phyloP scores from a whole-genome alignment of 2,888 invertebrate genomes.

The Pomacea canaliculata region DNA sequence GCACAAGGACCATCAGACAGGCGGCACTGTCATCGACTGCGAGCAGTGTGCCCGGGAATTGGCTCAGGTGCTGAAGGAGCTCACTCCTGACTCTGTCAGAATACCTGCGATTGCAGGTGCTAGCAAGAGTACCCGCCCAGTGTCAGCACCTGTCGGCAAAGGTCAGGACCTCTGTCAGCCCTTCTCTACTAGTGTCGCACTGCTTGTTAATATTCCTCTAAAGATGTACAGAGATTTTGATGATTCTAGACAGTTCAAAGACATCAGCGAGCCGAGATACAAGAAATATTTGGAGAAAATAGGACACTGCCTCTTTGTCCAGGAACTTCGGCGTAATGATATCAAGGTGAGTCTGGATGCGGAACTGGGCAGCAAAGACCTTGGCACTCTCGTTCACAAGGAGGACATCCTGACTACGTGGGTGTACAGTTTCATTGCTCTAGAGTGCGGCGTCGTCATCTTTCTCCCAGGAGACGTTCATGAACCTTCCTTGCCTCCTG shows the following conservation, averaged over 20 bases:
- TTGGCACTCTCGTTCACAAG: background rate
- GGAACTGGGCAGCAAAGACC: background rate
- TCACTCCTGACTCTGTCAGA: background rate
- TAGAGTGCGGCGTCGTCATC: conserved; percentile 9
- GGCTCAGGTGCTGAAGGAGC: background rate
- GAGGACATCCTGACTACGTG: background rate
- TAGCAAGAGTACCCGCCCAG: background rate
- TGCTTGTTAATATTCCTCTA: conserved; percentile 13
- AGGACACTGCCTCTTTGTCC: background rate
- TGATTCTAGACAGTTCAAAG: background rate
- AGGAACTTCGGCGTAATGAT: background rate
- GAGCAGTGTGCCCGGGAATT: background rate
- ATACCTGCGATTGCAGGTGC: too few species aligned
- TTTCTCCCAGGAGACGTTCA: conserved; percentile 5
- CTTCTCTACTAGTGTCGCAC: background rate
- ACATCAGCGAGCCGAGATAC: background rate
- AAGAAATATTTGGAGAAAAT: background rate
- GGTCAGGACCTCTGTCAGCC: background rate
- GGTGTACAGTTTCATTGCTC: conserved; percentile 19
- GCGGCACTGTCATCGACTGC: background rate
- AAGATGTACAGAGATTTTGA: background rate
- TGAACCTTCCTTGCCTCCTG: too few species aligned
- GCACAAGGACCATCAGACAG: background rate
- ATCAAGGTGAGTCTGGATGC: background rate
- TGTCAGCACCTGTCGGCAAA: background rate